These are phyloP conservation scores for Crotalus horridus DNA, from an alignment of 2,113 vertebrate genomes.

Conservation along the genomic window DNA sequence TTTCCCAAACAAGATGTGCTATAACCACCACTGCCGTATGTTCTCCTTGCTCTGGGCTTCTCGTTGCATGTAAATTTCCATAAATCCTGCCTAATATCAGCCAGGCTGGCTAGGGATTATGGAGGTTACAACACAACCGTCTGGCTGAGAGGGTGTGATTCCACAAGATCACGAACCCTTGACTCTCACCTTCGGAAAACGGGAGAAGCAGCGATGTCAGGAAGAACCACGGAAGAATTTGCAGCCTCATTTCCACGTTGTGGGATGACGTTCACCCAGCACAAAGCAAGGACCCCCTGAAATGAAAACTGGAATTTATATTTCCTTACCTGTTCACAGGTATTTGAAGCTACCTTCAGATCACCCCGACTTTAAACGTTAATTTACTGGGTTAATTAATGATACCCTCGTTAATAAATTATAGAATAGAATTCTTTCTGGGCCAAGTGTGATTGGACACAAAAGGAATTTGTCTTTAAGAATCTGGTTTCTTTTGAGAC, in stretches of 20 bases:
- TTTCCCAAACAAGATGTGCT: neutral
- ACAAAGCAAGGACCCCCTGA: neutral
- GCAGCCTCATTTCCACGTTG: neutral
- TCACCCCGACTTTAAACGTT: neutral
- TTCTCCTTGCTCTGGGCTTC: neutral
- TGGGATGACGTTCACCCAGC: neutral
- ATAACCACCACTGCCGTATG: neutral
- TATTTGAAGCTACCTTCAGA: neutral
- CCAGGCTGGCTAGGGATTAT: neutral
- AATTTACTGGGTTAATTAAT: neutral
- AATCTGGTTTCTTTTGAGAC: no score
- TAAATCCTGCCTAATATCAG: neutral
- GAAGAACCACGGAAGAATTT: neutral
- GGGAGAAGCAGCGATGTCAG: neutral
- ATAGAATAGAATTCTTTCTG: no score
- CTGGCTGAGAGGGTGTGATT: neutral
- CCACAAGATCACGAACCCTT: neutral
- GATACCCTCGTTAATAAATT: no score
- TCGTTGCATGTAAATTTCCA: neutral
- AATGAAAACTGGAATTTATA: neutral
- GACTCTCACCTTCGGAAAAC: slow-evolving; percentile 4
- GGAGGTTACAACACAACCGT: neutral
- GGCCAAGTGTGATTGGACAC: no score
- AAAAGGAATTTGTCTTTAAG: no score
- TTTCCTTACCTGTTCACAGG: neutral